A percentile compares a stretch with the other conserved stretches of the same genome.
phyloP scores from a whole-genome alignment of 1,140 invertebrate genomes.

The Brachionus manjavacas region DNA sequence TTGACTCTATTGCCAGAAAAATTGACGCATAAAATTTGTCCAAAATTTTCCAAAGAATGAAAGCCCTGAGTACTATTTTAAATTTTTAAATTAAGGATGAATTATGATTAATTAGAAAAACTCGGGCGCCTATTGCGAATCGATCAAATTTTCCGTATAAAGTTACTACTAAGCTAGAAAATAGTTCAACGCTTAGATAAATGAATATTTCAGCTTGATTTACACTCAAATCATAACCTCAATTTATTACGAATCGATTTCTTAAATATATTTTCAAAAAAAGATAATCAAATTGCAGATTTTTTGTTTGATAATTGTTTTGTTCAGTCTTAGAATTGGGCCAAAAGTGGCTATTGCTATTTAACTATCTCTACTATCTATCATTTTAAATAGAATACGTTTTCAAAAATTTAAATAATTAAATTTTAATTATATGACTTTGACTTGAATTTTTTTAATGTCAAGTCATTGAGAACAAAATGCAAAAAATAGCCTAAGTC shows the following conservation, averaged over 20 bases:
- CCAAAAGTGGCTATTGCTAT: neutral
- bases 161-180: neutral
- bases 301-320: neutral
- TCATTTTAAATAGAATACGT: neutral
- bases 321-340: neutral
- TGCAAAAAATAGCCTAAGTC: neutral
- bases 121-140: neutral
- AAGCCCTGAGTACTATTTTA: neutral
- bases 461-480: neutral
- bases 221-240: neutral
- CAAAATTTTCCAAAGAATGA: neutral
- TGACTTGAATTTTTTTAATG: too few relatives aligned
- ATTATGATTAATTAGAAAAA: neutral
- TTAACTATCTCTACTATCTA: neutral
- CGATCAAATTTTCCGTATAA: neutral
- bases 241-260: neutral
- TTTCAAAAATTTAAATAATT: neutral
- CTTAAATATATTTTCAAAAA: neutral
- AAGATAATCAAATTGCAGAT: neutral
- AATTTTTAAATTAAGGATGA: neutral
- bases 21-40: neutral
- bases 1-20: neutral
- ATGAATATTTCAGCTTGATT: neutral
- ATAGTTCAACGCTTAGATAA: neutral
- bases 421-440: neutral